phyloP scores from a whole-genome alignment of 1,140 invertebrate species.

The Drosophila lini region DNA sequence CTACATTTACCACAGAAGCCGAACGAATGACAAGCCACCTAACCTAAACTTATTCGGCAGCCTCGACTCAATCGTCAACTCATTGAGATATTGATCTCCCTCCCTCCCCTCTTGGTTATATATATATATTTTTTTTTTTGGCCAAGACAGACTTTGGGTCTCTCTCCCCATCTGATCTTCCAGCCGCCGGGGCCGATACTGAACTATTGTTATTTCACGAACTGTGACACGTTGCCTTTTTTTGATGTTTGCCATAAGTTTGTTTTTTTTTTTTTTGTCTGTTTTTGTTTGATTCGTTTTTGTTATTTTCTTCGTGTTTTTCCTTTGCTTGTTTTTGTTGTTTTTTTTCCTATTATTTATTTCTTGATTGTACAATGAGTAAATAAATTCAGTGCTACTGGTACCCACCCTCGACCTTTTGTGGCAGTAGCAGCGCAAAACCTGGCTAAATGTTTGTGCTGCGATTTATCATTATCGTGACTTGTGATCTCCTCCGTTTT shows the following conservation, averaged over 20 bases:
- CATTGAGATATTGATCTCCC: conserved; percentile 79
- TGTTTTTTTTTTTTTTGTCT: conserved; percentile 29
- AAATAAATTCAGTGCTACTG: conserved; percentile 79
- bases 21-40: conserved; percentile 74
- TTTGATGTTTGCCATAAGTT: conserved; percentile 51
- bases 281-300: background rate
- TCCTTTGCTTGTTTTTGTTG: conserved; percentile 32
- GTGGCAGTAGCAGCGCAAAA: conserved; percentile 59
- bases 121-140: conserved; percentile 6
- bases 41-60: conserved; percentile 68
- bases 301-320: conserved; percentile 35
- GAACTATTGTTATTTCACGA: conserved; percentile 84
- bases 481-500: conserved; percentile 83
- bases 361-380: conserved; percentile 82
- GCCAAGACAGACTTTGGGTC: conserved; percentile 32
- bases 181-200: conserved; percentile 72
- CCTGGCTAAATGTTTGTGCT: conserved; percentile 78
- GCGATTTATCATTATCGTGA: conserved; percentile 84
- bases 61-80: conserved; percentile 78
- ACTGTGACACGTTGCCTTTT: conserved; percentile 77
- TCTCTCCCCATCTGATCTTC: conserved; percentile 56
- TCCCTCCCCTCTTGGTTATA: background rate
- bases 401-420: conserved; percentile 83
- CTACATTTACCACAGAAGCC: conserved; percentile 73
- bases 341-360: conserved; percentile 72